Evolutionary conservation across 2,888 invertebrate species (phyloP), one percentile per base, ranked within the genome.

Genomic region (Leistus spinibarbis): DNA sequence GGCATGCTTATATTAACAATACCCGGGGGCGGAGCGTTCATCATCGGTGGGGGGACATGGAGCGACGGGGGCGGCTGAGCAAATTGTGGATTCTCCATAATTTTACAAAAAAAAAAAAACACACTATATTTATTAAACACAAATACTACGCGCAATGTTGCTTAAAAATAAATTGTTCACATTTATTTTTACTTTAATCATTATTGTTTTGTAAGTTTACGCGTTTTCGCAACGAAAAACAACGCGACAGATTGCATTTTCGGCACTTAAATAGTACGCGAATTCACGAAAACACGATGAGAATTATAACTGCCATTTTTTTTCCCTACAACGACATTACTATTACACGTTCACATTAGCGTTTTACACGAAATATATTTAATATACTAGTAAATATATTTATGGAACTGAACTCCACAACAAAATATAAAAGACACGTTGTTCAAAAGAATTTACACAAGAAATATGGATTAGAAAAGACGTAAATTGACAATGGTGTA

Each of bases 1-100:
- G 82, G 82, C 76, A 81, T 71, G 22, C 79, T 79, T 76, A 81
- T 75, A 69, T 81, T 81, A 65, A 80, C 79, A 75, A 80, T 76
- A 74, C 79, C 79, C 24, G 84, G 83, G n/a, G 80, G 80, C 23
- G 82, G 87, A 56, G 87, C 84, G 1, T 85, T 84, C 84, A 88
- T 83, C 79, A 86, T 88, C 10, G 86, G 86, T 70, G 85, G 81
- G 53, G 78, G 78, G 22, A 77, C 78, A 76, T 65, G 75, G 40
- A 81, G 77, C 60, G 77, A 77, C 9, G 85, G 85, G 72, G 85
- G 80, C 9, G 76, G 74, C 27, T 76, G 73, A 56, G 68, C 54
- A 72, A 77, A 77, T 40, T 76, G 65, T 54, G 74, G 16, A 13
- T 54, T 23, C 24, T 77, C 77, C 77, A 77, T 62, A 53, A 3